These are phyloP conservation scores for Etia nguti DNA, from an alignment of 2,113 vertebrate species.

Conservation along the genomic window DNA sequence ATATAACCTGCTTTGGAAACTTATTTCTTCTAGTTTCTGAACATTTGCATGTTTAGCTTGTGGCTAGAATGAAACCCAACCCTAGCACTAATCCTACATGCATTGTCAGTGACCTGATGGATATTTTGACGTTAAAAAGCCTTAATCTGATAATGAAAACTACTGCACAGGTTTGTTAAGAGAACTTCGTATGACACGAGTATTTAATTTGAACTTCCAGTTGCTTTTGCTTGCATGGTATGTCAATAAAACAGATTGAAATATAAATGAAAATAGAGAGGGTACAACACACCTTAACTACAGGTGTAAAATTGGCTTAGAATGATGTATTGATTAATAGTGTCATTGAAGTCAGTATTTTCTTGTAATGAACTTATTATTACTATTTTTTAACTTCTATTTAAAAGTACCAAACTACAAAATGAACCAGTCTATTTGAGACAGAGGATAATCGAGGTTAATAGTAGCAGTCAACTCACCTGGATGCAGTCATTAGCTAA, in stretches of 20 bases:
- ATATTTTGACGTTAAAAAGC: background rate
- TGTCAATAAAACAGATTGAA: background rate
- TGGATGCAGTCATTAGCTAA: background rate
- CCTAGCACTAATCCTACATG: background rate
- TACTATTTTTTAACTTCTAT: background rate
- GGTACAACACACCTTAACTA: background rate
- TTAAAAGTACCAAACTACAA: background rate
- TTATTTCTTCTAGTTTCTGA: background rate
- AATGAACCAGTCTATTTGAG: background rate
- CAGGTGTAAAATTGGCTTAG: background rate
- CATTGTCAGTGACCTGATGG: background rate
- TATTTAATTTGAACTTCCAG: background rate
- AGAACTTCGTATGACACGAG: background rate
- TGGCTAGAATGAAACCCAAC: background rate
- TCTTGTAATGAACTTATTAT: rapidly evolving
- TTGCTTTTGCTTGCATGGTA: background rate
- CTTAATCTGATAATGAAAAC: background rate
- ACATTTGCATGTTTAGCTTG: background rate
- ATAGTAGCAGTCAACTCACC: conserved; percentile 3
- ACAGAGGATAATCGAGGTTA: conserved; percentile 7
- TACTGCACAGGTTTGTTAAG: background rate
- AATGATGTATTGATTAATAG: background rate
- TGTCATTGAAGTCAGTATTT: background rate
- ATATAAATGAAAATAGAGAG: background rate
- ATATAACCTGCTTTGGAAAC: background rate